Evolutionary conservation across 2,888 invertebrate genomes (phyloP), one percentile per base, ranked within the genome.

Genomic region (Tenthredo notha): DNA sequence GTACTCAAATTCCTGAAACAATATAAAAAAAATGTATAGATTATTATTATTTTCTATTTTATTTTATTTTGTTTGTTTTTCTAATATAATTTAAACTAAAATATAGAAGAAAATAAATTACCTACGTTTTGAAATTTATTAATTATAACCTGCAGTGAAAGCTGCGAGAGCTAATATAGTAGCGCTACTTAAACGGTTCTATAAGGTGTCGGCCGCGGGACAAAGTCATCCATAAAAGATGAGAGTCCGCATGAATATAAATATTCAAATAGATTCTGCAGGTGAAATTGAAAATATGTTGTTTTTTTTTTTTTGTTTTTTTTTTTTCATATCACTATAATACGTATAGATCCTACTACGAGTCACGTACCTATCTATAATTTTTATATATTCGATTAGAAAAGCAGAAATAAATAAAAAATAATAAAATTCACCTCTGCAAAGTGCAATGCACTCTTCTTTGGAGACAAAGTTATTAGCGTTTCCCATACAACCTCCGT

Each of bases 401-500:
- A 37, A 7, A 37, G 37, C 6, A 37, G 7, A 37, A 37, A 37
- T 7, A 47, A 54, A 43, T 15, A 25, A 15, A 5, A 70, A 29
- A 70, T 61, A 25, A n/a, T 6, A 37, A 65, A 65, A 65, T 29
- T 82, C 15, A 86, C 89, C 90, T 84, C 83, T 88, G 86, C 91
- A 92, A n/a, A 87, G 87, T 70, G 87, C 86, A 33, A 86, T 75
- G 78, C 92, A 92, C 37, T 89, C 88, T 18, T 88, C 87, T 65
- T 88, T 87, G 12, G 86, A 88, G 2, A 86, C 85, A 86, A 92
- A 92, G 77, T 91, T 91, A 85, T 92, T 92, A 15, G 85, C 86
- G 84, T 91, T 91, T 58, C 89, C 90, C 50, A 88, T 86, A 78
- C 91, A 92, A 43, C 91, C 91, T 29, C 90, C 90, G 78, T 89